Conservation (phyloP, 2,113 vertebrate species). For the Neodon shergylaensis region DNA sequence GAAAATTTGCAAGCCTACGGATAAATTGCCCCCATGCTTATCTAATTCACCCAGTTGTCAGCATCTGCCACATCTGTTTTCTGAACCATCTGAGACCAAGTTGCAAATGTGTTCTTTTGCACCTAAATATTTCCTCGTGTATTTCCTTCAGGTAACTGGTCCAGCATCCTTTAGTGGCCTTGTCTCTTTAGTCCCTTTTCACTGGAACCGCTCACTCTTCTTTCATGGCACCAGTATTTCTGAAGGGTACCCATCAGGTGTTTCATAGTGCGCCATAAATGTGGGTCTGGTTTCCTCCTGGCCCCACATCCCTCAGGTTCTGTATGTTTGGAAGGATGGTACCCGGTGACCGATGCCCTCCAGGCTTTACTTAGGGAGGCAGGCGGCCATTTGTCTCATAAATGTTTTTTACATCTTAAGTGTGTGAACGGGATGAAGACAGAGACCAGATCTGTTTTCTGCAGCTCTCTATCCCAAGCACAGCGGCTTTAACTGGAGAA, state of each 20-base stretch:
- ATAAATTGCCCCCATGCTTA: not conserved
- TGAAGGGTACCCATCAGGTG: not conserved
- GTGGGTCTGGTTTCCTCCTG: not conserved
- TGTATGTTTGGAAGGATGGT: not conserved
- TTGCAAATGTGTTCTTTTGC: not conserved
- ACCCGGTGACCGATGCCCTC: not conserved
- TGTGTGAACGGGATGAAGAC: not conserved
- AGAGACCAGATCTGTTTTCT: not conserved
- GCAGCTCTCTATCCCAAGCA: not conserved
- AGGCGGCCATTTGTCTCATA: not conserved
- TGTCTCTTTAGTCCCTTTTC: not conserved
- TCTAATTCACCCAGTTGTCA: not conserved
- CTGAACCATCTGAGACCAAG: not conserved
- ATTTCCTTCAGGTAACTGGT: not conserved
- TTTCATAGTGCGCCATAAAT: not conserved
- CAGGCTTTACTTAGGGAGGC: not conserved
- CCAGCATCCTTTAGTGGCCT: not conserved
- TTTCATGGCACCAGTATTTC: not conserved
- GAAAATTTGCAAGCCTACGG: constrained; percentile 49
- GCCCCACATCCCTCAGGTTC: not conserved
- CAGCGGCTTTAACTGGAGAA: not conserved
- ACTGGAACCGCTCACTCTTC: not conserved
- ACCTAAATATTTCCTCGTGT: not conserved
- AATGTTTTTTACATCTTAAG: constrained; percentile 28
- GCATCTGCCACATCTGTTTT: constrained; percentile 4